Evolutionary conservation across 2,888 invertebrate genomes (phyloP).

Genomic region (Chrysopilus asiliformis): DNA sequence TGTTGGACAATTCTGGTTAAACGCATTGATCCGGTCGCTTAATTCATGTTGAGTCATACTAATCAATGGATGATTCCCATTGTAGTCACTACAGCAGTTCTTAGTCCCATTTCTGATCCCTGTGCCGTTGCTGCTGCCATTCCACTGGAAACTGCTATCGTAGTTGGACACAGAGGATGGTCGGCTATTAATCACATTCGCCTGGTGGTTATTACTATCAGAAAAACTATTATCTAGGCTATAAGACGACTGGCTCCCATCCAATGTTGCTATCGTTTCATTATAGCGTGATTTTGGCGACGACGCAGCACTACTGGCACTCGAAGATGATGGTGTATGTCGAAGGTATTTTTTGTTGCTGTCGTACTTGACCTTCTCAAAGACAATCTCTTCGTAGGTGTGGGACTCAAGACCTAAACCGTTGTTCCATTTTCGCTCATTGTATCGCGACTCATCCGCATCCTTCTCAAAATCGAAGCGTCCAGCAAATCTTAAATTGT

Average conservation of each 20-base stretch:
- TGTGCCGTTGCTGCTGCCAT: slow-evolving; percentile 6
- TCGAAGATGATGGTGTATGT: slow-evolving; percentile 31
- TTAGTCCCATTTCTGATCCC: too few species aligned
- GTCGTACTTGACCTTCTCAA: slow-evolving; percentile 30
- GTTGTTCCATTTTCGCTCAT: too few species aligned
- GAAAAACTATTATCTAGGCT: slow-evolving; percentile 9
- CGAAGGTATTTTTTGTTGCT: slow-evolving; percentile 30
- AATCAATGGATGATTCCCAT: not conserved
- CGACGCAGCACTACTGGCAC: slow-evolving; percentile 21
- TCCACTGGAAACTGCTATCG: slow-evolving; percentile 2
- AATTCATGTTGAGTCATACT: slow-evolving; percentile 3
- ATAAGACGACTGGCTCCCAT: slow-evolving; percentile 6
- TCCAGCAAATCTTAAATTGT: not conserved
- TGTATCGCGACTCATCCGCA: slow-evolving; percentile 1
- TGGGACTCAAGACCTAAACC: not conserved
- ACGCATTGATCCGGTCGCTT: slow-evolving; percentile 9
- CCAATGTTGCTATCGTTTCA: slow-evolving; percentile 1
- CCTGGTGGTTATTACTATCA: slow-evolving; percentile 3
- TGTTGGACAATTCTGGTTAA: slow-evolving; percentile 3
- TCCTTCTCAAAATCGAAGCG: too few species aligned
- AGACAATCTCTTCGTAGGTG: slow-evolving; percentile 19
- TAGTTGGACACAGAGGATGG: not conserved
- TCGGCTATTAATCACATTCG: not conserved
- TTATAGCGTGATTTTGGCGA: slow-evolving; percentile 11
- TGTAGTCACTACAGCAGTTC: slow-evolving; percentile 1